A percentile compares a stretch with the other conserved stretches of the same genome.
These are phyloP conservation scores for Raja brachyura DNA, from an alignment of 2,113 vertebrate species.

Conservation along the genomic window DNA sequence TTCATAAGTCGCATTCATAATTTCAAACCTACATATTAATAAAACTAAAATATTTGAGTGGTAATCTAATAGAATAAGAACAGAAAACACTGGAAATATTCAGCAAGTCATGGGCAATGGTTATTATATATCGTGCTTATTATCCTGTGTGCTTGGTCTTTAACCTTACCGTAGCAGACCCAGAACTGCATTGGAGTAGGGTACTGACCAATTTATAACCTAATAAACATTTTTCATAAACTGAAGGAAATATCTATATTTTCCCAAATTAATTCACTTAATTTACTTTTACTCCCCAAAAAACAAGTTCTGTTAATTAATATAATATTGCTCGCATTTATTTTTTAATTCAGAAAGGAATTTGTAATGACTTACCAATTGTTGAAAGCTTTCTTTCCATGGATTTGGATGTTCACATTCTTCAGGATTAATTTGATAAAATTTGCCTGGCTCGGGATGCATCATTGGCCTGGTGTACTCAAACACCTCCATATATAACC, in stretches of 20 bases:
- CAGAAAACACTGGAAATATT: neutral
- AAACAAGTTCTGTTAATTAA: neutral
- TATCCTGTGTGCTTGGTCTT: neutral
- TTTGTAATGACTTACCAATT: conserved; percentile 72
- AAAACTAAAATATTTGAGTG: no score
- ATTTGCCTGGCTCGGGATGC: conserved; percentile 97
- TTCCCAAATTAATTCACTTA: neutral
- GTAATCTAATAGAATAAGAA: neutral
- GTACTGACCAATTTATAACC: neutral
- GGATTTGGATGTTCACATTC: conserved; percentile 97
- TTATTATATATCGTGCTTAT: no score
- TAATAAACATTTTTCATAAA: neutral
- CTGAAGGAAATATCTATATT: neutral
- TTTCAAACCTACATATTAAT: no score
- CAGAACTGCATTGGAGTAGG: neutral
- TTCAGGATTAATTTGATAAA: conserved; percentile 97
- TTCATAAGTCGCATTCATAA: no score
- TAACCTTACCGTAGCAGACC: neutral
- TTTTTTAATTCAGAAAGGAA: conserved; percentile 6
- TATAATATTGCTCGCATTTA: neutral
- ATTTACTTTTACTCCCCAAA: neutral
- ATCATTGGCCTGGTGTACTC: conserved; percentile 98
- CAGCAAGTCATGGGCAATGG: neutral
- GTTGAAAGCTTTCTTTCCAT: conserved; percentile 99
- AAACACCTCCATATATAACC: conserved; percentile 98